A percentile compares a stretch with the other conserved stretches of the same genome.
Conservation (phyloP, 1,140 invertebrate genomes). For the Temnothorax nylanderi region DNA sequence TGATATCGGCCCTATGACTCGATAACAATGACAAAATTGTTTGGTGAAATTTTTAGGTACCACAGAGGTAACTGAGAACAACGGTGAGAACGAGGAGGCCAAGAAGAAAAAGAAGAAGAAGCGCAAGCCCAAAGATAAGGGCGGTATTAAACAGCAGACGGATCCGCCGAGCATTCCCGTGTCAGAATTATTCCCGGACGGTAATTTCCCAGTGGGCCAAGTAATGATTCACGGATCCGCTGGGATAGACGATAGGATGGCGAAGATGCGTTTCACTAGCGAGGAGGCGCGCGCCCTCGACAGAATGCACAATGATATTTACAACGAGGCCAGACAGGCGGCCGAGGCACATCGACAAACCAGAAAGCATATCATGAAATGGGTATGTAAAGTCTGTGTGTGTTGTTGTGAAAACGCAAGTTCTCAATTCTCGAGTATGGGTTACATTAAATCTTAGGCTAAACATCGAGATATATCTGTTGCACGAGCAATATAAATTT, state of each 20-base stretch:
- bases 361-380: constrained; percentile 83
- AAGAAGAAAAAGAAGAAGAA: constrained; percentile 91
- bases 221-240: constrained; percentile 91
- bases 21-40: background rate
- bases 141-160: constrained; percentile 88
- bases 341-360: constrained; percentile 98
- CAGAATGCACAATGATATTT: constrained; percentile 94
- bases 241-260: constrained; percentile 92
- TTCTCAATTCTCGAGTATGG: background rate
- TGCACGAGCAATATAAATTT: background rate
- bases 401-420: background rate
- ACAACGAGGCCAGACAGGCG: constrained; percentile 97
- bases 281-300: constrained; percentile 96
- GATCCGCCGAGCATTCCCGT: constrained; percentile 95
- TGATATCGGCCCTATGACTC: too few relatives aligned
- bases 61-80: constrained; percentile 75
- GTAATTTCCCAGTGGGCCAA: constrained; percentile 92
- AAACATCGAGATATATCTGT: background rate
- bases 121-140: constrained; percentile 85
- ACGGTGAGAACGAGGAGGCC: constrained; percentile 82
- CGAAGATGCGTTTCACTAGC: constrained; percentile 94
- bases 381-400: constrained; percentile 69
- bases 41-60: background rate
- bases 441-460: background rate
- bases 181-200: constrained; percentile 93